Percentiles rank a stretch among this genome's conserved stretches.
Evolutionary conservation across 2,888 invertebrate species (phyloP).

Genomic region (Agrilus cyanescens): DNA sequence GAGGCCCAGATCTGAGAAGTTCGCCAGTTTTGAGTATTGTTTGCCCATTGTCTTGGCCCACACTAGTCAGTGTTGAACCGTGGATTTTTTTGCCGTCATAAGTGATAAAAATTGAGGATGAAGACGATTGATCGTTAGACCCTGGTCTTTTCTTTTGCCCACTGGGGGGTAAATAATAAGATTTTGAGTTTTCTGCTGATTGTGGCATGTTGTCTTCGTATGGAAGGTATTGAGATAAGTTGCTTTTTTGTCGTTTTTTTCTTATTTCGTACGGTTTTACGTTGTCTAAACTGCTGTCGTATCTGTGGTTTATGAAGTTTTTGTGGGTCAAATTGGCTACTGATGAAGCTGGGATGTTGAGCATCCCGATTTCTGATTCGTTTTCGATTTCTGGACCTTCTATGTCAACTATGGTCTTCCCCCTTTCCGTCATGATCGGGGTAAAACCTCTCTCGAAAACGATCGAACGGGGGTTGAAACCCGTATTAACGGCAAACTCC

Average conservation of each 20-base stretch:
- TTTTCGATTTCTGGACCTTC: conserved; percentile 30
- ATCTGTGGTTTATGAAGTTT: not conserved
- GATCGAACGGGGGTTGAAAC: conserved; percentile 69
- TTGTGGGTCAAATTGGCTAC: conserved; percentile 25
- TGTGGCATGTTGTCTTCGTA: conserved; percentile 42
- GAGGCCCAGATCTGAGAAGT: conserved; percentile 52
- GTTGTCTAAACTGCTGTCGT: conserved; percentile 28
- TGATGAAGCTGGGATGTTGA: conserved; percentile 49
- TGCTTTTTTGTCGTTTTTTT: conserved; percentile 13
- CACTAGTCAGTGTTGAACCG: conserved; percentile 47
- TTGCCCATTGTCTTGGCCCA: conserved; percentile 21
- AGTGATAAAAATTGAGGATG: conserved; percentile 49
- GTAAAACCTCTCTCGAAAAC: conserved; percentile 77
- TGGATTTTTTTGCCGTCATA: conserved; percentile 67
- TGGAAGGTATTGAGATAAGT: conserved; percentile 4
- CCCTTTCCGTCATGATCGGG: conserved; percentile 55
- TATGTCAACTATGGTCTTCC: conserved; percentile 40
- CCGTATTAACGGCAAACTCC: conserved; percentile 55
- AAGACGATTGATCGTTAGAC: conserved; percentile 24
- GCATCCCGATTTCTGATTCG: conserved; percentile 40
- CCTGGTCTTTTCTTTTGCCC: conserved; percentile 34
- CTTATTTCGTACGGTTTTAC: conserved; percentile 10
- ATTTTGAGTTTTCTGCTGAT: conserved; percentile 59
- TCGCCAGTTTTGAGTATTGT: conserved; percentile 40
- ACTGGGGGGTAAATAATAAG: conserved; percentile 63